Evolutionary conservation across 2,888 invertebrate species (phyloP).

Genomic region (Drosophila mettleri): DNA sequence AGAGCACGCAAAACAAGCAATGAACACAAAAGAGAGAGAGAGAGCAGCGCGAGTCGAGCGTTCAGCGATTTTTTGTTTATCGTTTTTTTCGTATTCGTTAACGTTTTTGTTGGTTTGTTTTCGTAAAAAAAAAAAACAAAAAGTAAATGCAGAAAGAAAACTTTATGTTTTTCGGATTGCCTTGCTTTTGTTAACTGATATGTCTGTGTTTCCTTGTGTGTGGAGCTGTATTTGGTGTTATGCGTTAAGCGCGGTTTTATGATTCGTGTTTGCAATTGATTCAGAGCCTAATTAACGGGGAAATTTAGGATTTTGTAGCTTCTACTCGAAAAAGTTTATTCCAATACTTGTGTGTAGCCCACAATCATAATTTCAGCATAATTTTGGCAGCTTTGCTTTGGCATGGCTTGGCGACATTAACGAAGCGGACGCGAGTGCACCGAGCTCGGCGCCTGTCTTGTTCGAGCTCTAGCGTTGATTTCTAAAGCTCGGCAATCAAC

Average conservation of each 20-base stretch:
- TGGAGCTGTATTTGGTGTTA: slow-evolving; percentile 33
- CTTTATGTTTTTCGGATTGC: slow-evolving; percentile 66
- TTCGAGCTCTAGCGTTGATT: not conserved
- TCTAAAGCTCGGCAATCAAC: slow-evolving; percentile 44
- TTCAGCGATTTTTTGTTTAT: slow-evolving; percentile 42
- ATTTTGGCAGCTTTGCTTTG: slow-evolving; percentile 65
- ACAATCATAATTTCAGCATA: slow-evolving; percentile 59
- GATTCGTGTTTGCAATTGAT: slow-evolving; percentile 40
- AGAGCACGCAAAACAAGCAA: slow-evolving; percentile 76
- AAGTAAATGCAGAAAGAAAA: slow-evolving; percentile 81
- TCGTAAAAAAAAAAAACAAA: slow-evolving; percentile 62
- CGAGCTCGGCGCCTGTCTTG: slow-evolving; percentile 13
- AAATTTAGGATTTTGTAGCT: slow-evolving; percentile 62
- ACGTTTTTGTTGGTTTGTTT: slow-evolving; percentile 50
- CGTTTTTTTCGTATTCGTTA: slow-evolving; percentile 31
- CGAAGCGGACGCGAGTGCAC: slow-evolving; percentile 56
- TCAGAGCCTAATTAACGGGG: slow-evolving; percentile 52
- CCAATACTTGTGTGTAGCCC: slow-evolving; percentile 55
- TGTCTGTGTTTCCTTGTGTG: slow-evolving; percentile 33
- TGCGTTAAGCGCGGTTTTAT: slow-evolving; percentile 57
- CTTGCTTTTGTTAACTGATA: slow-evolving; percentile 52
- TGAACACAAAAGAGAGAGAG: slow-evolving; percentile 72
- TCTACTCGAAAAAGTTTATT: slow-evolving; percentile 26
- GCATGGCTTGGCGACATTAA: slow-evolving; percentile 64
- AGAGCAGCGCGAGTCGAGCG: slow-evolving; percentile 68